Conservation (phyloP, 2,797 vertebrate genomes). For the Babyrousa celebensis region DNA sequence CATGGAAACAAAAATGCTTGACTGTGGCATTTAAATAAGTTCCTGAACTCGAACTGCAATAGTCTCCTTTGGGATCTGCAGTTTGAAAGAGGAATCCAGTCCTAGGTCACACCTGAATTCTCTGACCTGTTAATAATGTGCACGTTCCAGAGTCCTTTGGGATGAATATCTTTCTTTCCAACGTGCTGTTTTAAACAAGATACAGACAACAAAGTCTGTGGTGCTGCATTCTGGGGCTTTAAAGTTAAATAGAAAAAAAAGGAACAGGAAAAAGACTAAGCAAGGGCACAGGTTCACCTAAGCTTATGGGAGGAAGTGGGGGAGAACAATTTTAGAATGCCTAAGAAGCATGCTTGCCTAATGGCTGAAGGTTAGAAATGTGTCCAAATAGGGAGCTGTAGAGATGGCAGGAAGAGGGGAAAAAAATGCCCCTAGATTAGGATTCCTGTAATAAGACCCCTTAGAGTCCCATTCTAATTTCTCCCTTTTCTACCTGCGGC, state of each 20-base stretch:
- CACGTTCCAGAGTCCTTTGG: background rate
- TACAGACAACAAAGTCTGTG: conserved; percentile 5
- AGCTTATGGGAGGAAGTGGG: background rate
- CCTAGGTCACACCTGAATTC: conserved; percentile 9
- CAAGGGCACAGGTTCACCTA: background rate
- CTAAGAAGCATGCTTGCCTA: background rate
- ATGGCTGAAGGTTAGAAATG: background rate
- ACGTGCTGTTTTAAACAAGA: background rate
- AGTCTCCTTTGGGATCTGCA: background rate
- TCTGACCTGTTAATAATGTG: background rate
- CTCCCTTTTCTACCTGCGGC: background rate
- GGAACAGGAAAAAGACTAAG: background rate
- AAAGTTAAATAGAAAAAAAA: conserved; percentile 40
- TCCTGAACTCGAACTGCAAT: background rate
- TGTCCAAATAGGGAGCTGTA: background rate
- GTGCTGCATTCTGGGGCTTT: background rate
- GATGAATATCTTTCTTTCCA: background rate
- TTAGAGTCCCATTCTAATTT: background rate
- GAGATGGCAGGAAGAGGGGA: background rate
- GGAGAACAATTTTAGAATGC: background rate
- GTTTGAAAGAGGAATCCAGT: conserved; percentile 24
- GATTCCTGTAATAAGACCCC: background rate
- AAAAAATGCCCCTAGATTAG: background rate
- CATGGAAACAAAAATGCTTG: background rate
- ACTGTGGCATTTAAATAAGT: background rate